A percentile compares a stretch with the other conserved stretches of the same genome.
phyloP scores from a whole-genome alignment of 2,888 invertebrate genomes.

The Nezara viridula region DNA sequence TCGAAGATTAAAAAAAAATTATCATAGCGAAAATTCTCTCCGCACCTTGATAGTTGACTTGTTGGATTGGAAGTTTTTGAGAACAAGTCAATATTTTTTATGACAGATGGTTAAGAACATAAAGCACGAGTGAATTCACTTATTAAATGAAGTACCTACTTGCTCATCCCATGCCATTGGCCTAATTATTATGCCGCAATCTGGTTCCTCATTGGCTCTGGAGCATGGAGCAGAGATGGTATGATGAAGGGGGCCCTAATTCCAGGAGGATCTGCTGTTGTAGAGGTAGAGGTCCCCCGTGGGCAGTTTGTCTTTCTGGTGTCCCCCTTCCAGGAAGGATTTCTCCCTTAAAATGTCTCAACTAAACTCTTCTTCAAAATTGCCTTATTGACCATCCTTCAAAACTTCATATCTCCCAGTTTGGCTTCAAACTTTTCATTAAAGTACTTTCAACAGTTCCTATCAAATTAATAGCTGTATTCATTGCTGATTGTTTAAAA shows the following conservation, averaged over 20 bases:
- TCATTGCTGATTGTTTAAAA: too few species aligned
- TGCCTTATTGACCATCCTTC: background rate
- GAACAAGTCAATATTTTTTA: too few species aligned
- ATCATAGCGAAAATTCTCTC: too few species aligned
- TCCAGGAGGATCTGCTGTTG: background rate
- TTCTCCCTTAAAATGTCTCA: background rate
- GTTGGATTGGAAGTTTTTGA: too few species aligned
- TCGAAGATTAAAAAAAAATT: too few species aligned
- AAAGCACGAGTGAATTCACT: too few species aligned
- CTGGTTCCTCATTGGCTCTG: background rate
- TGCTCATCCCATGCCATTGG: too few species aligned
- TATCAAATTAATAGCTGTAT: too few species aligned
- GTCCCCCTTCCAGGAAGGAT: background rate
- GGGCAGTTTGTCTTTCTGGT: background rate
- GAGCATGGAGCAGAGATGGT: background rate
- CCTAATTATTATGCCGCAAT: background rate
- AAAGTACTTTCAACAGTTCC: too few species aligned
- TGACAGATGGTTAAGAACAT: too few species aligned
- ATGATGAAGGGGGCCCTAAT: constrained; percentile 17
- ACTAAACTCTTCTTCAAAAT: background rate
- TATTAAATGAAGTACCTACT: too few species aligned
- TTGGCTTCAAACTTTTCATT: background rate
- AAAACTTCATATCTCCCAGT: background rate
- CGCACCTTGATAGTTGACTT: too few species aligned
- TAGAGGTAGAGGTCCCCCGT: background rate